A percentile compares a stretch with the other conserved stretches of the same genome.
These are phyloP conservation scores for Sclerurus mexicanus DNA, from an alignment of 2,113 vertebrate genomes.

Conservation along the genomic window DNA sequence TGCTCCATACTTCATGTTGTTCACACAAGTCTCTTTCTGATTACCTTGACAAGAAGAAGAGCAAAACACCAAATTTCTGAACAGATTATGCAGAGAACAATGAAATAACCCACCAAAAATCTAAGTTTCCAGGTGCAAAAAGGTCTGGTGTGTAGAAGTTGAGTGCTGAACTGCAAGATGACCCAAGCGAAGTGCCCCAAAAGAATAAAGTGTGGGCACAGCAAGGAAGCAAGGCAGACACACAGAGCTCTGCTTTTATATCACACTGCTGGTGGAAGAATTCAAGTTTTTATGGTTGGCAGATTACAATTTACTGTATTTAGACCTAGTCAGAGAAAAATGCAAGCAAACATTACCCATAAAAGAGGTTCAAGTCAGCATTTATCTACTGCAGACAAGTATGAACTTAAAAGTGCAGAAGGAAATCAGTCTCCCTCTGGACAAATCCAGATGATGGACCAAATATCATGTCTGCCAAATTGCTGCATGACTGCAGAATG, in stretches of 20 bases:
- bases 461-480: background rate
- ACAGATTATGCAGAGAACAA: background rate
- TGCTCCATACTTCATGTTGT: background rate
- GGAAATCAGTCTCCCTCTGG: background rate
- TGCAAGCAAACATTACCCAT: background rate
- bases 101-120: background rate
- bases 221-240: background rate
- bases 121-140: background rate
- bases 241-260: background rate
- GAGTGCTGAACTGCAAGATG: background rate
- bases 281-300: background rate
- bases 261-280: background rate
- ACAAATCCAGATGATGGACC: background rate
- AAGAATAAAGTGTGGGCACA: background rate
- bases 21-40: background rate
- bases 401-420: background rate
- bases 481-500: background rate
- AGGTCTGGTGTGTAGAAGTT: background rate
- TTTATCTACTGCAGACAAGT: background rate
- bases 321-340: background rate
- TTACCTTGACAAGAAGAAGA: background rate
- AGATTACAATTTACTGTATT: background rate
- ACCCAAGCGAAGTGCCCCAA: background rate
- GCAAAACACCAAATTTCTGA: background rate
- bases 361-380: background rate